Base-by-base conservation (phyloP, 2,113 vertebrate genomes). In the Oncorhynchus mykiss region DNA sequence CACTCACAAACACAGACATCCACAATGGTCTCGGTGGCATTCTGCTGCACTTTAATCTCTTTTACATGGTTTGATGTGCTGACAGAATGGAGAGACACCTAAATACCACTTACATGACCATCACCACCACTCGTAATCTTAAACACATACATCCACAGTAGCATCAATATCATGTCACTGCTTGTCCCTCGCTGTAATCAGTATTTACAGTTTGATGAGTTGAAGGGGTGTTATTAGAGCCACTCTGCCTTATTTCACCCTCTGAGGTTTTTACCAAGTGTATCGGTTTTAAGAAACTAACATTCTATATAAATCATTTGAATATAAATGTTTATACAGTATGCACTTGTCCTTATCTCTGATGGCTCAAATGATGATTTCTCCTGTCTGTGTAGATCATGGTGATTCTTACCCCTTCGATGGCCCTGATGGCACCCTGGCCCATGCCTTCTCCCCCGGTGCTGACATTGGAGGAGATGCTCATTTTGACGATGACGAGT, bases 401-500 rank as follows among this genome's bases (percentile, higher is more conserved):
- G 79, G 75, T 9, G 97, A 99, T 78, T 84, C 12, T 25, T 77
- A 75, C 76, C 93, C 95, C 70, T 97, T 99, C 49, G 94, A 98
- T 0, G 97, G 97, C 18, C 89, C 86, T 6, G 82, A 76, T 1
- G 71, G 80, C 0, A 80, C 48, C 0, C 86, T 99, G 1, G 97
- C 97, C 71, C 97, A 99, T 3, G 96, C 97, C 0, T 99, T 94
- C 9, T 45, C 73, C 7, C 97, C 97, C 0, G 81, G 80, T 27
- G 0, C 39, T 1, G 79, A 80, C 2, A 3, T 93, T 2, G 96
- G 96, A 67, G 96, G 97, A 16, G 97, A 99, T 22, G 83, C 92
- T 77, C 97, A 99, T 81, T 98, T 98, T 84, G 97, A 99, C 67
- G 94, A 97, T 0, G 95, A 94, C 12, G 96, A 99, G 87, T 85